Percentiles rank a stretch among this genome's conserved stretches.
phyloP scores from a whole-genome alignment of 2,888 invertebrate genomes.

The Ceraclea dissimilis region DNA sequence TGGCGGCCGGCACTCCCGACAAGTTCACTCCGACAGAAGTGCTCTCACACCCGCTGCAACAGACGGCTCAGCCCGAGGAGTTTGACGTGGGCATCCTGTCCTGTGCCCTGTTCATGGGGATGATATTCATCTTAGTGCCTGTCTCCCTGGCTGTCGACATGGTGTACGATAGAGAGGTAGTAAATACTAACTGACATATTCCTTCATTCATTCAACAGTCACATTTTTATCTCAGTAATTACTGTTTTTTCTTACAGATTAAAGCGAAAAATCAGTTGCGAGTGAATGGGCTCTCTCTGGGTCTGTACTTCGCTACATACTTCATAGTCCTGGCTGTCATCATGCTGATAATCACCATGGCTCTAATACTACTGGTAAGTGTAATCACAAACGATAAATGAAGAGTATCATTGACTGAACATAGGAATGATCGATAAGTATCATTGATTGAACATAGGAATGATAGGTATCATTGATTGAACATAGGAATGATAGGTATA shows the following conservation, averaged over 20 bases:
- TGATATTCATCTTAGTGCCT: conserved; percentile 72
- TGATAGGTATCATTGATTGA: too few species aligned
- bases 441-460: too few species aligned
- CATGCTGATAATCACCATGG: conserved; percentile 59
- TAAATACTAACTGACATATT: background rate
- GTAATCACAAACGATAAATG: too few species aligned
- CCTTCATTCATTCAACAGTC: too few species aligned
- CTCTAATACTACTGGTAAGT: conserved; percentile 50
- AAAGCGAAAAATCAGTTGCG: conserved; percentile 76
- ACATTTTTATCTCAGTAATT: too few species aligned
- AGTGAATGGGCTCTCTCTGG: conserved; percentile 70
- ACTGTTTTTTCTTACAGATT: conserved; percentile 56
- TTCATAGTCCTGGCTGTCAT: conserved; percentile 64
- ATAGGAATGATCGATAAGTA: too few species aligned
- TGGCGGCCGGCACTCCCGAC: conserved; percentile 35
- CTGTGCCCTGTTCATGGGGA: conserved; percentile 70
- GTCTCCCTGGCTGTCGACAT: conserved; percentile 72
- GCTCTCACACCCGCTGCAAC: conserved; percentile 62
- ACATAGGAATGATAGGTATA: too few species aligned
- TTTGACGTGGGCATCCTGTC: conserved; percentile 65
- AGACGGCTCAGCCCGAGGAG: conserved; percentile 64
- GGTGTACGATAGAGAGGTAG: conserved; percentile 77
- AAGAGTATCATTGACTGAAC: background rate
- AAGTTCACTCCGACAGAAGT: conserved; percentile 56
- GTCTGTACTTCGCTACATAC: conserved; percentile 67